These are phyloP conservation scores for Callimorpha dominula DNA, from an alignment of 2,888 invertebrate genomes.

Conservation along the genomic window DNA sequence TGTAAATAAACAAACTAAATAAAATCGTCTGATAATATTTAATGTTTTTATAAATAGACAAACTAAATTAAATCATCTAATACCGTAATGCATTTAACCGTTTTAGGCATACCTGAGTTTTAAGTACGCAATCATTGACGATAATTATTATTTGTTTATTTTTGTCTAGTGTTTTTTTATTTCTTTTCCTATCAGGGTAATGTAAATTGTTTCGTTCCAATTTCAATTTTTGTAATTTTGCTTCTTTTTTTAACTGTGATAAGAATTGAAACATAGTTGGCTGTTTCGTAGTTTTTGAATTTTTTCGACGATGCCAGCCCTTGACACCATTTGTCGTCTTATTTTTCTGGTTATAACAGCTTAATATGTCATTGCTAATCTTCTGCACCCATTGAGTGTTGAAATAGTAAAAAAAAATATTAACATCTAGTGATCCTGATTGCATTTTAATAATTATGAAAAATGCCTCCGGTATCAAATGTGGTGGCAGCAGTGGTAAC, in stretches of 20 bases:
- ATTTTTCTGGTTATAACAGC: no score
- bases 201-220: no score
- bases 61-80: slow-evolving; percentile 3
- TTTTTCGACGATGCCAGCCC: no score
- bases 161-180: slow-evolving; percentile 4
- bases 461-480: slow-evolving; percentile 17
- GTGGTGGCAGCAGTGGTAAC: slow-evolving; percentile 3
- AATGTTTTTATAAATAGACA: not conserved
- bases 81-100: slow-evolving; percentile 2
- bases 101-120: slow-evolving; percentile 4
- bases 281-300: not conserved
- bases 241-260: slow-evolving; percentile 1
- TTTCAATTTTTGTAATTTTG: no score
- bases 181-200: not conserved
- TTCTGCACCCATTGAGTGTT: slow-evolving; percentile 10
- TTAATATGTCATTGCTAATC: no score
- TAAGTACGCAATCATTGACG: slow-evolving; percentile 12
- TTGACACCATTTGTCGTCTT: no score
- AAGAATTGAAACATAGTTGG: slow-evolving; percentile 7
- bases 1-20: no score
- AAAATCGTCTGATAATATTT: no score
- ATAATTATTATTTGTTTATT: slow-evolving; percentile 10
- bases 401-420: slow-evolving; percentile 12
- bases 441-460: slow-evolving; percentile 11
- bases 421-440: slow-evolving; percentile 8